phyloP scores from a whole-genome alignment of 2,797 vertebrate species.

The Amblyraja radiata region DNA sequence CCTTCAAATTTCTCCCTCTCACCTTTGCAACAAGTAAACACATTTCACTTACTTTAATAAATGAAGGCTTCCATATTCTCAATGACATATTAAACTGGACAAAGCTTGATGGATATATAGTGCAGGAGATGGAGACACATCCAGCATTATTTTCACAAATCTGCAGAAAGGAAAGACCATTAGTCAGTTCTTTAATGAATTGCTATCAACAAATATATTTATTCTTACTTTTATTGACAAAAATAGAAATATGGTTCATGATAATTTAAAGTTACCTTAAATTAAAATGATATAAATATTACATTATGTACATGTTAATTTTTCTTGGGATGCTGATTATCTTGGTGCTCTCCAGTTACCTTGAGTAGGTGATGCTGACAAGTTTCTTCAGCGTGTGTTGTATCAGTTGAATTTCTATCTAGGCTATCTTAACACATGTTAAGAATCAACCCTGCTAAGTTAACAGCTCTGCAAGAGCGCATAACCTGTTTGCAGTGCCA shows the following conservation, averaged over 20 bases:
- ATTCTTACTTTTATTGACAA: not conserved
- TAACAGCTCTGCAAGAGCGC: not conserved
- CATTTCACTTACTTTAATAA: slow-evolving; percentile 70
- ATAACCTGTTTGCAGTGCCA: not conserved
- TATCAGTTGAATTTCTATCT: not conserved
- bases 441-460: not conserved
- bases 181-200: not conserved
- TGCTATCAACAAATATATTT: not conserved
- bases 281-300: not conserved
- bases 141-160: slow-evolving; percentile 43
- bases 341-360: not conserved
- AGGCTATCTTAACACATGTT: not conserved
- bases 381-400: not conserved
- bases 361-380: not conserved
- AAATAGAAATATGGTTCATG: not conserved
- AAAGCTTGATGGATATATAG: slow-evolving; percentile 54
- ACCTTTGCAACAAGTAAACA: not conserved
- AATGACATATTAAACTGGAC: slow-evolving; percentile 79
- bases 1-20: too few relatives aligned
- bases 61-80: slow-evolving; percentile 83
- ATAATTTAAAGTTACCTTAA: not conserved
- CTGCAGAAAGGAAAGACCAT: not conserved
- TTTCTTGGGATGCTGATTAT: not conserved
- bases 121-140: slow-evolving; percentile 66
- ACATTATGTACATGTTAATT: not conserved